Evolutionary conservation across 2,113 vertebrate species (phyloP).

Genomic region (Tachysurus vachellii): DNA sequence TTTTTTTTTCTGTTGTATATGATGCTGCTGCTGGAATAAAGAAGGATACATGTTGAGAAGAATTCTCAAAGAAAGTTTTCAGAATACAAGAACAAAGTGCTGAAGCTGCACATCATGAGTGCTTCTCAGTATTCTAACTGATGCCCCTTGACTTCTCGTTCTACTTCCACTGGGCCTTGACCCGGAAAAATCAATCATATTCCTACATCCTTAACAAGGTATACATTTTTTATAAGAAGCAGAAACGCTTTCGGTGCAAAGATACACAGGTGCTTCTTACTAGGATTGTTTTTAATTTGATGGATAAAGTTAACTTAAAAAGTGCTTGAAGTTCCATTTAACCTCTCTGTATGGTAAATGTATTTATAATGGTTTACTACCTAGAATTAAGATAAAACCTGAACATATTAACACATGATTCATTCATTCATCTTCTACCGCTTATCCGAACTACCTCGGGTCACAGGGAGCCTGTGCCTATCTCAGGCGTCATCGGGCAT

Average conservation of each 20-base stretch:
- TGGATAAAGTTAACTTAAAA: neutral
- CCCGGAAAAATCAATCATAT: conserved; percentile 19
- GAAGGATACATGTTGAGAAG: neutral
- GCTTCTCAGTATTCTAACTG: neutral
- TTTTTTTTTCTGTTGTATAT: neutral
- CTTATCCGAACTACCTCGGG: no score
- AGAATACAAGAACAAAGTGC: conserved; percentile 45
- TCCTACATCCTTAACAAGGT: neutral
- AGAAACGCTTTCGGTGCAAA: neutral
- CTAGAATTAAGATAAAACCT: neutral
- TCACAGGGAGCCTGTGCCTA: no score
- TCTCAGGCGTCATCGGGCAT: no score
- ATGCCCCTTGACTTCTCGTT: neutral
- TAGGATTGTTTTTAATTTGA: neutral
- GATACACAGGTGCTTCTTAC: neutral
- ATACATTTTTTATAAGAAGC: conserved; percentile 6
- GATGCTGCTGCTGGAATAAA: conserved; percentile 8
- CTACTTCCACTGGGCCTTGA: neutral
- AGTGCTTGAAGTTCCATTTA: neutral
- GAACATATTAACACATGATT: neutral
- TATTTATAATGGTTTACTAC: neutral
- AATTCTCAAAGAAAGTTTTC: conserved; percentile 2
- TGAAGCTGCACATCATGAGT: conserved; percentile 39
- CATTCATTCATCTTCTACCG: no score
- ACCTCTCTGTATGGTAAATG: neutral